Evolutionary conservation across 2,113 vertebrate genomes (phyloP).

Genomic region (Myxocyprinus asiaticus): DNA sequence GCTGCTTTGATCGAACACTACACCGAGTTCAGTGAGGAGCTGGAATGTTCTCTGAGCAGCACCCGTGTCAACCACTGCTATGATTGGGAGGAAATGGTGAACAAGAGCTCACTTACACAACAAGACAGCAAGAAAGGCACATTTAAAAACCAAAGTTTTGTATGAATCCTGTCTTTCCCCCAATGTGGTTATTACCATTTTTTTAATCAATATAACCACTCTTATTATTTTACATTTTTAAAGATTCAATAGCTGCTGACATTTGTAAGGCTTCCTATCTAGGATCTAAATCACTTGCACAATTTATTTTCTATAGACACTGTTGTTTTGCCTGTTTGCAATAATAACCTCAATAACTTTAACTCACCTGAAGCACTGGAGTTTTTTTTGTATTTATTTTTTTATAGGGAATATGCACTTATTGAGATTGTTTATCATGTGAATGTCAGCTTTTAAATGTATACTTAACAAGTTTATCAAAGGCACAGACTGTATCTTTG

Average conservation of each 20-base stretch:
- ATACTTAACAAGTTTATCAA: not conserved
- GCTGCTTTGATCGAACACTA: conserved; percentile 85
- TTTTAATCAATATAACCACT: conserved; percentile 23
- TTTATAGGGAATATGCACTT: not conserved
- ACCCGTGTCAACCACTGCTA: conserved; percentile 87
- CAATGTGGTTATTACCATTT: not conserved
- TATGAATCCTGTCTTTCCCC: conserved; percentile 44
- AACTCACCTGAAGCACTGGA: not conserved
- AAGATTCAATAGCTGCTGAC: not conserved
- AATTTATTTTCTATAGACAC: not conserved
- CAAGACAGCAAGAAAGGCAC: conserved; percentile 42
- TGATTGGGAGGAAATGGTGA: conserved; percentile 76
- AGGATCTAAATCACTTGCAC: not conserved
- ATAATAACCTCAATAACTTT: not conserved
- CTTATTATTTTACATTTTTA: not conserved
- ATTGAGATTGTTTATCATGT: not conserved
- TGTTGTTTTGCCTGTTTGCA: not conserved
- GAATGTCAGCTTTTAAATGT: conserved; percentile 16
- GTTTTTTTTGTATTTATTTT: too few species aligned
- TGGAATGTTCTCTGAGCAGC: conserved; percentile 78
- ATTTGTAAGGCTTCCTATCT: not conserved
- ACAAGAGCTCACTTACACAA: conserved; percentile 5
- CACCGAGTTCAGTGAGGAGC: conserved; percentile 67
- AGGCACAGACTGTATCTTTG: not conserved
- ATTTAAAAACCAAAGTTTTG: conserved; percentile 46